These are phyloP conservation scores for Ypsolopha sequella DNA, from an alignment of 2,888 invertebrate species.

Conservation along the genomic window DNA sequence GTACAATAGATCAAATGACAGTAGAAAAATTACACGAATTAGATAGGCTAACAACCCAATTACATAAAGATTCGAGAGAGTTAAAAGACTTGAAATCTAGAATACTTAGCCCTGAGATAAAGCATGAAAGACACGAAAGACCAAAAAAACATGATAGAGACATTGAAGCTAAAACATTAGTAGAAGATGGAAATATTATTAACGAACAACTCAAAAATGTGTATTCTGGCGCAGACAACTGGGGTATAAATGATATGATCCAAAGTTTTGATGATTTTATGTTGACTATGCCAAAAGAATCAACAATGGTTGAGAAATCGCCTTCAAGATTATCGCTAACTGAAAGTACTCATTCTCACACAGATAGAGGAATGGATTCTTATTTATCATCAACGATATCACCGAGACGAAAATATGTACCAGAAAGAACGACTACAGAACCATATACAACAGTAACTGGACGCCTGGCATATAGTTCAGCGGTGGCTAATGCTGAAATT, in stretches of 20 bases:
- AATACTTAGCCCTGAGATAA: conserved; percentile 75
- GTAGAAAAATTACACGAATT: conserved; percentile 84
- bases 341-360: conserved; percentile 69
- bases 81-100: conserved; percentile 80
- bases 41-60: conserved; percentile 80
- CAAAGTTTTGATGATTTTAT: conserved; percentile 73
- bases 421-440: conserved; percentile 69
- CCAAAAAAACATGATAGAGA: conserved; percentile 60
- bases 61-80: conserved; percentile 84
- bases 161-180: conserved; percentile 70
- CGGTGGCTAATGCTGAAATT: conserved; percentile 74
- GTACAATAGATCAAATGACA: conserved; percentile 82
- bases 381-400: conserved; percentile 70
- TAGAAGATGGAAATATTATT: conserved; percentile 75
- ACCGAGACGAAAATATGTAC: conserved; percentile 68
- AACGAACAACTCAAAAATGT: conserved; percentile 79
- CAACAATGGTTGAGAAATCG: conserved; percentile 64
- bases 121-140: conserved; percentile 16
- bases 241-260: conserved; percentile 78
- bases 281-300: conserved; percentile 61
- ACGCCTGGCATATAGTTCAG: conserved; percentile 75
- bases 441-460: conserved; percentile 76
- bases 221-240: conserved; percentile 75
- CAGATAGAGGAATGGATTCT: conserved; percentile 74
- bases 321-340: conserved; percentile 74